These are phyloP conservation scores for Drosophila varians DNA, from an alignment of 1,140 invertebrate species.

Conservation along the genomic window DNA sequence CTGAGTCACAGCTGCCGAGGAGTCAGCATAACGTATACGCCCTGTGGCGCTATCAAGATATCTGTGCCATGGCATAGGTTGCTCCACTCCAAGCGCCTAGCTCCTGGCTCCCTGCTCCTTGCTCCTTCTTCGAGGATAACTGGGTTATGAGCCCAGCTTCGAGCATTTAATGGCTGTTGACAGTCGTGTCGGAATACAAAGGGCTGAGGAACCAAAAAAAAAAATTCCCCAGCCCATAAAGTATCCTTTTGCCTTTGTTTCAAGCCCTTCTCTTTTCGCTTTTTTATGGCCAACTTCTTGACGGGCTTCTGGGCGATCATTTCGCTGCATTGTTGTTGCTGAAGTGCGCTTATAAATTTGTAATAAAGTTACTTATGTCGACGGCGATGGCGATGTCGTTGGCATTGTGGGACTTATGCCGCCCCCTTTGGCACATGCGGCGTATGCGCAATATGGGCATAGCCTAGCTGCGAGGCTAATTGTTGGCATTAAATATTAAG, in stretches of 20 bases:
- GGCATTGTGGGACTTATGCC: constrained; percentile 42
- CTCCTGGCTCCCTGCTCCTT: background rate
- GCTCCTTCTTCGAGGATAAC: constrained; percentile 21
- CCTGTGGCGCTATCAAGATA: constrained; percentile 50
- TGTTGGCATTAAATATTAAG: constrained; percentile 66
- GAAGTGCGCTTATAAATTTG: constrained; percentile 80
- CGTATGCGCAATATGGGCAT: constrained; percentile 56
- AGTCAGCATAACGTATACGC: constrained; percentile 44
- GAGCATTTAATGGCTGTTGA: constrained; percentile 81
- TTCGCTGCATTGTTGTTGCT: constrained; percentile 62
- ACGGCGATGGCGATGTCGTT: background rate
- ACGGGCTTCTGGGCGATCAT: constrained; percentile 54
- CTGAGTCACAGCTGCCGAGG: constrained; percentile 48
- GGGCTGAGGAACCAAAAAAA: background rate
- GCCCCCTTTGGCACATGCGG: constrained; percentile 16
- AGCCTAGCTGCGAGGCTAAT: constrained; percentile 48
- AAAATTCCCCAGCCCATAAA: background rate
- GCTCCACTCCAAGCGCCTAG: constrained; percentile 10
- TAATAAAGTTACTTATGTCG: constrained; percentile 61
- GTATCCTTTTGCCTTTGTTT: constrained; percentile 28
- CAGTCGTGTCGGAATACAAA: constrained; percentile 76
- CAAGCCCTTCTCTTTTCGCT: constrained; percentile 38
- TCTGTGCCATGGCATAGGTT: constrained; percentile 70
- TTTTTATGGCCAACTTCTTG: constrained; percentile 71
- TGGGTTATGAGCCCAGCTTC: constrained; percentile 68